Conservation (phyloP, 2,888 invertebrate genomes). For the Heliconius hortense region DNA sequence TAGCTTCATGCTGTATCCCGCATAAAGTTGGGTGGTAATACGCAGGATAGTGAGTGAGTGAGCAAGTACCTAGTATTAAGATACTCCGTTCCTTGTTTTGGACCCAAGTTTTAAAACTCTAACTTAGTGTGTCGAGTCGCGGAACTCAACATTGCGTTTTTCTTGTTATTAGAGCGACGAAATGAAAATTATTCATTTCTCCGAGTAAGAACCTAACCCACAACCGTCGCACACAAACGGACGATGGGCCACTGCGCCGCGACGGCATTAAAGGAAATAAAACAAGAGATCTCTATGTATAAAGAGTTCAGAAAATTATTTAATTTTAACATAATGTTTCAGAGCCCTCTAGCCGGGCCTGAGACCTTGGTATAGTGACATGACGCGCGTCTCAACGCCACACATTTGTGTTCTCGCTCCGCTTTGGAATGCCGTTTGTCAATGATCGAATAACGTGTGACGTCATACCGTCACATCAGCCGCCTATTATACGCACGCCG, state of each 20-base stretch:
- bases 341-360: slow-evolving; percentile 61
- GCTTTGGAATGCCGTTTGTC: slow-evolving; percentile 79
- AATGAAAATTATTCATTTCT: too few species aligned
- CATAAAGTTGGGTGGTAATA: background rate
- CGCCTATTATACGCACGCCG: slow-evolving; percentile 58
- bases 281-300: background rate
- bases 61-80: background rate
- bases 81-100: background rate
- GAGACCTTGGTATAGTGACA: slow-evolving; percentile 73
- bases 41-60: too few species aligned
- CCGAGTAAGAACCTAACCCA: background rate
- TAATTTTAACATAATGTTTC: slow-evolving; percentile 35
- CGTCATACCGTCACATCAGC: slow-evolving; percentile 70
- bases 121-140: too few species aligned
- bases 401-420: slow-evolving; percentile 72
- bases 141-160: too few species aligned
- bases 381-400: slow-evolving; percentile 70
- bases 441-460: slow-evolving; percentile 76
- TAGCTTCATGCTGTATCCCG: background rate
- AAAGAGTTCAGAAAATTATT: background rate
- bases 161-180: too few species aligned
- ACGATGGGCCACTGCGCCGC: background rate
- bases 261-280: background rate
- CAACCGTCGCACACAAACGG: background rate
- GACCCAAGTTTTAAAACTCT: background rate